Conservation (phyloP, 64 coral and sea anemone species). For the Dendrophyllia cribrosa region DNA sequence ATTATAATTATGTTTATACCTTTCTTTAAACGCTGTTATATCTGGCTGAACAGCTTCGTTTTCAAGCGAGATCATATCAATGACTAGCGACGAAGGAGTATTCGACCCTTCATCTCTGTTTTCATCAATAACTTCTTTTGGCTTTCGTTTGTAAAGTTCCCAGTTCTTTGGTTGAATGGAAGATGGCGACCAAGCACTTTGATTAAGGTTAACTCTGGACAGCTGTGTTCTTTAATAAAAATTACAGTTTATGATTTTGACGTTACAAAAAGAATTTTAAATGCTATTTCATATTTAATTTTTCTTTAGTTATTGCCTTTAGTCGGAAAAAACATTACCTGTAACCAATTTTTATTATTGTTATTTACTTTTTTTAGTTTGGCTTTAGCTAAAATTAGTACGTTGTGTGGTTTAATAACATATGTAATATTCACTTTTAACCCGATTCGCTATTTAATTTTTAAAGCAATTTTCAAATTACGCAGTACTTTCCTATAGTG, state of each 20-base stretch:
- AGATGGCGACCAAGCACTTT: not conserved
- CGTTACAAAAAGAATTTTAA: too few species aligned
- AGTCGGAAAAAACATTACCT: too few species aligned
- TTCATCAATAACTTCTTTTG: not conserved
- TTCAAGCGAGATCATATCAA: slow-evolving; percentile 17
- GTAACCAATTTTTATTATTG: too few species aligned
- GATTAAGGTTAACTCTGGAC: not conserved
- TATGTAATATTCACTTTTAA: too few species aligned
- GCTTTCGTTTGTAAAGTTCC: not conserved
- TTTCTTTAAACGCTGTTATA: not conserved
- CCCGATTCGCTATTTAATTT: too few species aligned
- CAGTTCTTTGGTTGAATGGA: not conserved
- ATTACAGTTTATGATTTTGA: not conserved
- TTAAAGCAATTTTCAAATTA: too few species aligned
- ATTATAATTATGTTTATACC: not conserved
- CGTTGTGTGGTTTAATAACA: too few species aligned
- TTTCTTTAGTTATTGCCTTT: too few species aligned
- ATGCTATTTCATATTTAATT: too few species aligned
- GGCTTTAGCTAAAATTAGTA: too few species aligned
- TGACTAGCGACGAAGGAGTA: slow-evolving; percentile 3
- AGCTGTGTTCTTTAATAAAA: slow-evolving; percentile 1
- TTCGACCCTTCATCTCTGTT: not conserved
- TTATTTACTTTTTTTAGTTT: too few species aligned
- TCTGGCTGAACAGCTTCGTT: not conserved
- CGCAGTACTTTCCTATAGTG: too few species aligned